Evolutionary conservation across 1,140 invertebrate genomes (phyloP), one percentile per base, ranked within the genome.

Genomic region (Atta texana): DNA sequence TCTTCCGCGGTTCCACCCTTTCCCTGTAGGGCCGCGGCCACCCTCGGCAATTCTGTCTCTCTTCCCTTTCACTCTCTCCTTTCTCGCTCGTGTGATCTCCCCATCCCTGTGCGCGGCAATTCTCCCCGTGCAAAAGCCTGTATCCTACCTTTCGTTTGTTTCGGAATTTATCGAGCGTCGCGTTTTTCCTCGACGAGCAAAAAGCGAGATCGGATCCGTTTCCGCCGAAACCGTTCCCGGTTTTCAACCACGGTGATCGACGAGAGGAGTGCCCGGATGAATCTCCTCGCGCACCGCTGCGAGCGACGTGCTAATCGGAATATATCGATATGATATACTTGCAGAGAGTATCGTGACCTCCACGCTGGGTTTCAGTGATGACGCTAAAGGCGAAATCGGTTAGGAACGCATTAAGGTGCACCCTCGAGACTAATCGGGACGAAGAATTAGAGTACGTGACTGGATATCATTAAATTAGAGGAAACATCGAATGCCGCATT

Each of bases 1-100:
- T 89, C 84, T 81, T 85, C 68, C 61, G 51, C 16, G 90, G 90
- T 81, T 57, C 91, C 92, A 92, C 92, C 93, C 90, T 91, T 93
- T 93, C 92, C 75, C 87, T 93, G 92, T 93, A 76, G 78, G 57
- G 68, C 31, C 86, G 59, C 86, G 16, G 39, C 68, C 59, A 75
- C 59, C 87, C 88, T 88, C 66, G 24, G 34, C n/a, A 34, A n/a
- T 10, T 51, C 72, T 53, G 74, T 61, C 72, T 49, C 55, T 76
- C 39, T 28, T 81, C 76, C 59, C 51, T 55, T 21, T 59, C 18
- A 34, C 66, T 57, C 16, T 34, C 28, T 14, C 49, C 39, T 77
- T 59, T 61, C 53, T 49, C 53, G 34, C 39, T 72, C 31, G 34
- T 28, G 49, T 64, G 21, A 21, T 31, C 34, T 74, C 24, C 44